phyloP scores from a whole-genome alignment of 2,888 invertebrate species.

The Stegophylla sp. region DNA sequence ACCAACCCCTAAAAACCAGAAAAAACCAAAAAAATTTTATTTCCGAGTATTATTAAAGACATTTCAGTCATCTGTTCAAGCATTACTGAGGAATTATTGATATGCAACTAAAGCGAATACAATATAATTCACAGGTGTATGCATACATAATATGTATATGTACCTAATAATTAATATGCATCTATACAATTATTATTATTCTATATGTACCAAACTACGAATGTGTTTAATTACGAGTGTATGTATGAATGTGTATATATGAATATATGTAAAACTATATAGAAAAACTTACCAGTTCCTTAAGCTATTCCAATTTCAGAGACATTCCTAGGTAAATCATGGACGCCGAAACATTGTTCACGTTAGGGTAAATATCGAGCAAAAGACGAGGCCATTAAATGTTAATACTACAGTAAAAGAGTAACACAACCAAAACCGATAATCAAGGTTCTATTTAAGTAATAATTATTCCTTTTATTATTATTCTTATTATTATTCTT shows the following conservation, averaged over 20 bases:
- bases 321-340: slow-evolving; percentile 43
- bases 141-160: neutral
- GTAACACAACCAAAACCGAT: neutral
- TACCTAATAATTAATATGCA: too few species aligned
- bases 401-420: too few species aligned
- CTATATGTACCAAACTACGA: neutral
- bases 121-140: neutral
- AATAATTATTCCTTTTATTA: slow-evolving; percentile 8
- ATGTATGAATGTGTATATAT: neutral
- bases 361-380: slow-evolving; percentile 22
- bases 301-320: slow-evolving; percentile 21
- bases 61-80: neutral
- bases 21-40: neutral
- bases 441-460: slow-evolving; percentile 55
- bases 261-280: too few species aligned
- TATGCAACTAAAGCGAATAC: neutral
- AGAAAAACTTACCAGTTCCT: slow-evolving; percentile 37
- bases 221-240: neutral
- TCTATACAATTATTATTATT: too few species aligned
- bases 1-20: neutral
- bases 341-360: slow-evolving; percentile 36
- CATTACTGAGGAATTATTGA: neutral
- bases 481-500: slow-evolving; percentile 45
- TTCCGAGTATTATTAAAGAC: neutral
- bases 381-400: slow-evolving; percentile 54